Conservation (phyloP, 2,888 invertebrate species). For the Portevinia maculata region DNA sequence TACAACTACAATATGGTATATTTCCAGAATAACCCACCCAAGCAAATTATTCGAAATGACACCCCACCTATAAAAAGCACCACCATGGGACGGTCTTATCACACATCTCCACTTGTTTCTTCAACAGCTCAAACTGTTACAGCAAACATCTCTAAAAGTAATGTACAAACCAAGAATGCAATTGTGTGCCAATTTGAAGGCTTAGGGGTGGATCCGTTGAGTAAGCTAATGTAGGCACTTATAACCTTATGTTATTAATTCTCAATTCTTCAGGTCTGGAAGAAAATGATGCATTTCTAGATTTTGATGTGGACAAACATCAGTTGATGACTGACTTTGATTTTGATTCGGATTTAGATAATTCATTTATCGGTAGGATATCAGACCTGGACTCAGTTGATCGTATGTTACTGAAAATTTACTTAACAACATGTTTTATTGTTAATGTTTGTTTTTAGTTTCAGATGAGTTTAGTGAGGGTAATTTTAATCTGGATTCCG, state of each 20-base stretch:
- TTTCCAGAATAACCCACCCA: slow-evolving; percentile 26
- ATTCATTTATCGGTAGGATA: slow-evolving; percentile 25
- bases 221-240: slow-evolving; percentile 1
- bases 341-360: slow-evolving; percentile 50
- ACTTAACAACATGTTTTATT: neutral
- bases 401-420: slow-evolving; percentile 16
- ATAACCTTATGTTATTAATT: neutral
- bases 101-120: neutral
- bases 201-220: slow-evolving; percentile 36
- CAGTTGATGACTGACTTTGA: slow-evolving; percentile 33
- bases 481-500: slow-evolving; percentile 40
- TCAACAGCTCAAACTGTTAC: neutral
- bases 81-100: neutral
- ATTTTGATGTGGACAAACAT: slow-evolving; percentile 40
- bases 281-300: slow-evolving; percentile 33
- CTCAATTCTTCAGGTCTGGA: slow-evolving; percentile 15
- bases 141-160: neutral
- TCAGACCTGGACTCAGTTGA: slow-evolving; percentile 61
- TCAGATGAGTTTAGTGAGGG: slow-evolving; percentile 55
- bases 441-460: slow-evolving; percentile 18
- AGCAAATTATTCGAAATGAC: slow-evolving; percentile 7
- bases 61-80: slow-evolving; percentile 1
- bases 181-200: neutral
- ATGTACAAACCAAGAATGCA: neutral
- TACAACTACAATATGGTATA: neutral